Conservation (phyloP, 2,113 vertebrate species). For the Canis aureus region DNA sequence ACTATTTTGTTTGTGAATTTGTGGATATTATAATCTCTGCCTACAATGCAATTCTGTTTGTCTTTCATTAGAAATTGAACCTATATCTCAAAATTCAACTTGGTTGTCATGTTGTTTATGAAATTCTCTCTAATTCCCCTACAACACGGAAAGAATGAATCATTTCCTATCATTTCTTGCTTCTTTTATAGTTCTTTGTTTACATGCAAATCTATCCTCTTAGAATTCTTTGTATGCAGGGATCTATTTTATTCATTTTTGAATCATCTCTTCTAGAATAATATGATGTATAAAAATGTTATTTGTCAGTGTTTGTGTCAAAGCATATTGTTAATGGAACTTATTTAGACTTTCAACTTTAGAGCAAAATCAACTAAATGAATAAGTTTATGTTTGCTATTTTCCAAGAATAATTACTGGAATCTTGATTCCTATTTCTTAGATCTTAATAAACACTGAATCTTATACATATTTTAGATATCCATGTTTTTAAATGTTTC, state of each 20-base stretch:
- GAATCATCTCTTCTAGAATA: neutral
- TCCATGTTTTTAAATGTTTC: neutral
- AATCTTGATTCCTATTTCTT: slow-evolving; percentile 18
- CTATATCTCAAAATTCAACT: neutral
- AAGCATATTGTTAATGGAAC: neutral
- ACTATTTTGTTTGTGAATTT: neutral
- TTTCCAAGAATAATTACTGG: neutral
- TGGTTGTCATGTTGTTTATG: neutral
- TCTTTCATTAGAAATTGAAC: neutral
- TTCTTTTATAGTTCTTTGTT: neutral
- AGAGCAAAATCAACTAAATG: neutral
- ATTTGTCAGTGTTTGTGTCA: neutral
- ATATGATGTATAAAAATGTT: neutral
- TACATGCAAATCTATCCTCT: neutral
- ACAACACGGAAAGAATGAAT: neutral
- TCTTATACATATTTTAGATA: neutral
- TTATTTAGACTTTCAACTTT: neutral
- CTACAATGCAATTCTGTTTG: neutral
- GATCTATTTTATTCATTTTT: slow-evolving; percentile 28
- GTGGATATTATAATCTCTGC: neutral
- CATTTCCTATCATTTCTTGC: neutral
- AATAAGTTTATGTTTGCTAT: neutral
- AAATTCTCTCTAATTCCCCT: neutral
- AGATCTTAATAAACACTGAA: neutral
- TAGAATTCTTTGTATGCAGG: neutral